Base-by-base conservation (phyloP, 2,113 vertebrate genomes). In the Madoqua kirkii region DNA sequence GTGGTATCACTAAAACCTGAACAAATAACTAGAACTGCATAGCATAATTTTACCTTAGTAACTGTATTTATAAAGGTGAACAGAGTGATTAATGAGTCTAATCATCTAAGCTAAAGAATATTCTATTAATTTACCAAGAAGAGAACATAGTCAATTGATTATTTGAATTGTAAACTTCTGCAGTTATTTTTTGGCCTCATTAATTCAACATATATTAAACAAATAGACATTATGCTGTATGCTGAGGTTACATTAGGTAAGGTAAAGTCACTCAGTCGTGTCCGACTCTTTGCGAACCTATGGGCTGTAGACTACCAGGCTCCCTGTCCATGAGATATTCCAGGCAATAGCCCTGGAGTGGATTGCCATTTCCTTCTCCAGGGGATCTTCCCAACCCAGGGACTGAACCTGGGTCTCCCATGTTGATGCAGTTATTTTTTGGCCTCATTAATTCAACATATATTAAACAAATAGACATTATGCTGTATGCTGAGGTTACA, bases 361-460 rank as follows among this genome's bases (percentile, higher is more conserved):
- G 48, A 3, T 50, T 50, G 48, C 48, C 48, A 50, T 13, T 50
- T 50, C 48, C 48, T 50, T 50, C 48, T 50, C 48, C 48, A 50
- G 48, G 11, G 48, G 48, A 50, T 50, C 48, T 50, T 50, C 12
- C 48, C 12, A 3, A 50, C 48, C 48, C 12, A 50, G 48, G 48
- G 48, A 50, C 13, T 3, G 3, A 50, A 50, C 12, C 3, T 0
- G 48, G 12, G 48, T 50, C 48, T 50, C 48, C 48, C 48, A 50
- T n/a, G n/a, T n/a, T n/a, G n/a, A n/a, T 81, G 25, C 31, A 93
- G 2, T 79, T 92, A 71, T 81, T 89, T 79, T 82, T 60, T n/a
- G 54, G 29, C 15, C 7, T 93, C 67, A n/a, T 95, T 78, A 62
- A 91, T 93, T 94, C 91, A 97, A 40, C 13, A 71, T 95, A 81